Evolutionary conservation across 2,888 invertebrate species (phyloP).

Genomic region (Sericinus montela): DNA sequence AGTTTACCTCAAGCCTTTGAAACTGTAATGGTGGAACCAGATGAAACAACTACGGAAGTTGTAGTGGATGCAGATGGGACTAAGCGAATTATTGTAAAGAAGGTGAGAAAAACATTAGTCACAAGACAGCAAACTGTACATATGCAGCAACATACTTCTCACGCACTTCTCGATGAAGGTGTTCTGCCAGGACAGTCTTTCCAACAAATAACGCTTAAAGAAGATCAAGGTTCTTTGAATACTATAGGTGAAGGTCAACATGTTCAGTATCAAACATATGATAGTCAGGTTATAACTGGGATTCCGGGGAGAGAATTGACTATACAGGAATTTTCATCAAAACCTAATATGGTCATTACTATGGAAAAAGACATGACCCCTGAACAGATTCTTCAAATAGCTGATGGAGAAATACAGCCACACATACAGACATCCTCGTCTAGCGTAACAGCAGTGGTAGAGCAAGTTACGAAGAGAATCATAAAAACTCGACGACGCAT

Average conservation of each 20-base stretch:
- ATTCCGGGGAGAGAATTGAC: slow-evolving; percentile 82
- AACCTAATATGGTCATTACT: slow-evolving; percentile 79
- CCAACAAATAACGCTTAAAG: slow-evolving; percentile 83
- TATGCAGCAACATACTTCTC: slow-evolving; percentile 79
- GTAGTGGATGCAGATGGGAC: slow-evolving; percentile 90
- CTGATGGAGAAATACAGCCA: slow-evolving; percentile 56
- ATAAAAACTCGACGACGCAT: slow-evolving; percentile 86
- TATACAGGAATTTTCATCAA: slow-evolving; percentile 82
- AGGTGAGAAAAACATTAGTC: slow-evolving; percentile 83
- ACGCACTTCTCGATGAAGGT: slow-evolving; percentile 75
- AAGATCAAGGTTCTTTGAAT: slow-evolving; percentile 81
- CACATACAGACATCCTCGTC: slow-evolving; percentile 82
- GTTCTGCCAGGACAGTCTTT: slow-evolving; percentile 82
- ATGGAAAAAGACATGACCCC: slow-evolving; percentile 78
- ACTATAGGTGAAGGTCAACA: slow-evolving; percentile 81
- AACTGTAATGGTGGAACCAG: slow-evolving; percentile 89
- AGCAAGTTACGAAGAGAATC: slow-evolving; percentile 89
- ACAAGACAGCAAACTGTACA: slow-evolving; percentile 83
- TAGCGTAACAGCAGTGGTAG: slow-evolving; percentile 88
- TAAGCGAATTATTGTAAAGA: slow-evolving; percentile 87
- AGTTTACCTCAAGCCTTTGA: slow-evolving; percentile 88
- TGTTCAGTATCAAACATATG: slow-evolving; percentile 81
- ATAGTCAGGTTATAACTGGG: slow-evolving; percentile 81
- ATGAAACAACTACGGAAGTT: slow-evolving; percentile 90
- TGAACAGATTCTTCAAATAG: slow-evolving; percentile 62